Percentiles rank a stretch among this genome's conserved stretches.
Conservation (phyloP, 2,888 invertebrate genomes). For the Hirtodrosophila trivittata region DNA sequence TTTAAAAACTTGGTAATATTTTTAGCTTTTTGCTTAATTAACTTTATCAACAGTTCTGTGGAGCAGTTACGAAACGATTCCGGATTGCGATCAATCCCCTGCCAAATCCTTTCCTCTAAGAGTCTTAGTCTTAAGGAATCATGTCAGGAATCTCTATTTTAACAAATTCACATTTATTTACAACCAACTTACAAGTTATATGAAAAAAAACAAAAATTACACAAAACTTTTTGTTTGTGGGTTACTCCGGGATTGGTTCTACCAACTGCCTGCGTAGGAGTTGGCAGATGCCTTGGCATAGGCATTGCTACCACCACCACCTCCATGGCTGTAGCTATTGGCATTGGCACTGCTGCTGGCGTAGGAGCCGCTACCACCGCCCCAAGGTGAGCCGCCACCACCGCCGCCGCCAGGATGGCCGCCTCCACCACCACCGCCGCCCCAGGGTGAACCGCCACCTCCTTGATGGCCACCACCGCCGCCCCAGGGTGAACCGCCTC, state of each 20-base stretch:
- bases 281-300: constrained; percentile 1
- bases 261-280: constrained; percentile 58
- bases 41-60: too few species aligned
- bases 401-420: constrained; percentile 29
- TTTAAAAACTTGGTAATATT: constrained; percentile 27
- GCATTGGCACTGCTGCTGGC: constrained; percentile 1
- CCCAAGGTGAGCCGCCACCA: constrained; percentile 28
- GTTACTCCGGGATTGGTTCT: background rate
- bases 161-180: constrained; percentile 19
- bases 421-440: constrained; percentile 29
- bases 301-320: constrained; percentile 30
- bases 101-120: too few species aligned
- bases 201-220: background rate
- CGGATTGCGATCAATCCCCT: constrained; percentile 19
- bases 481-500: constrained; percentile 17
- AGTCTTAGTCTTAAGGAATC: too few species aligned
- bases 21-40: background rate
- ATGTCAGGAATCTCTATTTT: too few species aligned
- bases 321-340: constrained; percentile 20
- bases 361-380: constrained; percentile 19
- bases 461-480: constrained; percentile 30
- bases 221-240: background rate
- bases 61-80: constrained; percentile 12
- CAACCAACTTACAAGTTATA: constrained; percentile 17
- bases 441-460: constrained; percentile 29